These are phyloP conservation scores for Chaunax sp. DNA, from an alignment of 2,797 vertebrate genomes.

Conservation along the genomic window DNA sequence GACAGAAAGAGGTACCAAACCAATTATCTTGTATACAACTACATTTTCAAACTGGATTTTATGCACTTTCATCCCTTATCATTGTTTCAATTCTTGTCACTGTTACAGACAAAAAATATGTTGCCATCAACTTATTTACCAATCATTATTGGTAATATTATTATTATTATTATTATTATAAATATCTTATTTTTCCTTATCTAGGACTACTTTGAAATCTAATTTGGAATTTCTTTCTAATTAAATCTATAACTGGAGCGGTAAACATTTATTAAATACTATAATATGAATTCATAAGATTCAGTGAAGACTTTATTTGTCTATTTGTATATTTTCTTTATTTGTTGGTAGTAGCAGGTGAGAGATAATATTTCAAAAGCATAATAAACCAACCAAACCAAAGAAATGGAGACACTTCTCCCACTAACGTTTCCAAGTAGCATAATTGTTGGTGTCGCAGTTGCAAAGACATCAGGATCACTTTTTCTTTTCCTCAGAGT, in stretches of 20 bases:
- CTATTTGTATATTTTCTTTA: too few species aligned
- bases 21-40: background rate
- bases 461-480: too few species aligned
- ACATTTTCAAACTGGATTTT: background rate
- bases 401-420: too few species aligned
- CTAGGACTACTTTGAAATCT: background rate
- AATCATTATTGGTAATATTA: too few species aligned
- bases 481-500: too few species aligned
- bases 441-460: background rate
- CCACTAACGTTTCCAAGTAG: background rate
- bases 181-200: background rate
- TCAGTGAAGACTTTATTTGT: background rate
- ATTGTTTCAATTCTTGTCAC: too few species aligned
- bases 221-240: background rate
- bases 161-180: too few species aligned
- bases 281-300: background rate
- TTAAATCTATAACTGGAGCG: background rate
- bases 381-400: background rate
- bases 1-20: background rate
- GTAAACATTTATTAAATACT: background rate
- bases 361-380: background rate
- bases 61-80: too few species aligned
- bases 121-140: too few species aligned
- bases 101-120: too few species aligned
- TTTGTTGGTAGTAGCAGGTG: background rate